phyloP scores from a whole-genome alignment of 2,888 invertebrate species.

The Oxyteleia sp. region DNA sequence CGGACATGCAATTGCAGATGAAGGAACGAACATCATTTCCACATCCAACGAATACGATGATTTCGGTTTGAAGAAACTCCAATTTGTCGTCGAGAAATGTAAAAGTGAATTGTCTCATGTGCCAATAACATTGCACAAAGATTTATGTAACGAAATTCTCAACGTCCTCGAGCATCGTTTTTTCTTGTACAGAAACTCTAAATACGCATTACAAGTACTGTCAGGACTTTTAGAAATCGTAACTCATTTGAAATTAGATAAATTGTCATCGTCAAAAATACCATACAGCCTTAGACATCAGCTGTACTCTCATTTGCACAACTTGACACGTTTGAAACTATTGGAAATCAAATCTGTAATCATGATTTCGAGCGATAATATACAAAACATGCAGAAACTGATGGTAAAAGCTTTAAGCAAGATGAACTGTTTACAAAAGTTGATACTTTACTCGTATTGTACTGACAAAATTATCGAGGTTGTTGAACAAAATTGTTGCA shows the following conservation, averaged over 20 bases:
- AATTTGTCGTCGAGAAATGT: neutral
- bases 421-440: slow-evolving; percentile 11
- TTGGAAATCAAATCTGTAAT: slow-evolving; percentile 40
- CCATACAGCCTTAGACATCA: slow-evolving; percentile 37
- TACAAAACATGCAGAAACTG: neutral
- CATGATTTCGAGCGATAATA: slow-evolving; percentile 17
- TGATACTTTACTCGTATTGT: slow-evolving; percentile 41
- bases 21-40: neutral
- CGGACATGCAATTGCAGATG: slow-evolving; percentile 27
- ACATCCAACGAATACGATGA: neutral
- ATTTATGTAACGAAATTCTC: slow-evolving; percentile 25
- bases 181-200: slow-evolving; percentile 26
- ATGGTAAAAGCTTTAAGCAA: slow-evolving; percentile 22
- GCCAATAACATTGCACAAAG: slow-evolving; percentile 22
- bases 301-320: slow-evolving; percentile 30
- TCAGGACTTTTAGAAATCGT: slow-evolving; percentile 17
- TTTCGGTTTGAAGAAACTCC: neutral
- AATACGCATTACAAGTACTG: slow-evolving; percentile 21
- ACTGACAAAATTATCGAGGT: slow-evolving; percentile 30
- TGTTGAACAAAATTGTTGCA: slow-evolving; percentile 6
- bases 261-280: slow-evolving; percentile 19
- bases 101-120: neutral
- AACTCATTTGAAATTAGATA: slow-evolving; percentile 27
- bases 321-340: slow-evolving; percentile 11
- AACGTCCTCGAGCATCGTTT: slow-evolving; percentile 50